Evolutionary conservation across 2,113 vertebrate species (phyloP).

Genomic region (Onychostoma macrolepis): DNA sequence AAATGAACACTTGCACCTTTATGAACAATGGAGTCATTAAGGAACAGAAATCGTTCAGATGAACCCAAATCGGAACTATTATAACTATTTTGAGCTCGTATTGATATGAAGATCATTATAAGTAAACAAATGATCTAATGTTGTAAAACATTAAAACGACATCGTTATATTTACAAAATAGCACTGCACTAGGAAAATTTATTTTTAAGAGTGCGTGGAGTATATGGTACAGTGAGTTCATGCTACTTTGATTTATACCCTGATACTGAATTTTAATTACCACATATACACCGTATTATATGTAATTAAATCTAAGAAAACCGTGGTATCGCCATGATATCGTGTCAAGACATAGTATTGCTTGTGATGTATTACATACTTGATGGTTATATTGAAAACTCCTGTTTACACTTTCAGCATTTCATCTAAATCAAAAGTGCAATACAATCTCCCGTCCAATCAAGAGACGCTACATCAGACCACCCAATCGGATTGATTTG

Average conservation of each 20-base stretch:
- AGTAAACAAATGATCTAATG: neutral
- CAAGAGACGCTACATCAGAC: neutral
- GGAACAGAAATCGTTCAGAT: too few relatives aligned
- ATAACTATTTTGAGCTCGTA: neutral
- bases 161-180: neutral
- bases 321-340: neutral
- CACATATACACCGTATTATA: neutral
- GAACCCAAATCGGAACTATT: too few relatives aligned
- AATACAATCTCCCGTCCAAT: conserved; percentile 26
- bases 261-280: neutral
- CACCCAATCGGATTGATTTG: neutral
- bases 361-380: neutral
- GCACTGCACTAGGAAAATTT: neutral
- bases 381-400: neutral
- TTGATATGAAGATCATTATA: neutral
- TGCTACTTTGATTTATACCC: neutral
- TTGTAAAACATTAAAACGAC: neutral
- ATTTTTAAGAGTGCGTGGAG: neutral
- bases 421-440: neutral
- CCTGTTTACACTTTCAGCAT: neutral
- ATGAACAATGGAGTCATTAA: too few relatives aligned
- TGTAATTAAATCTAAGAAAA: neutral
- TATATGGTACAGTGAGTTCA: neutral
- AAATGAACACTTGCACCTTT: too few relatives aligned
- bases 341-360: neutral